Conservation (phyloP, 2,797 vertebrate species). For the Neomorphus geoffroyi region DNA sequence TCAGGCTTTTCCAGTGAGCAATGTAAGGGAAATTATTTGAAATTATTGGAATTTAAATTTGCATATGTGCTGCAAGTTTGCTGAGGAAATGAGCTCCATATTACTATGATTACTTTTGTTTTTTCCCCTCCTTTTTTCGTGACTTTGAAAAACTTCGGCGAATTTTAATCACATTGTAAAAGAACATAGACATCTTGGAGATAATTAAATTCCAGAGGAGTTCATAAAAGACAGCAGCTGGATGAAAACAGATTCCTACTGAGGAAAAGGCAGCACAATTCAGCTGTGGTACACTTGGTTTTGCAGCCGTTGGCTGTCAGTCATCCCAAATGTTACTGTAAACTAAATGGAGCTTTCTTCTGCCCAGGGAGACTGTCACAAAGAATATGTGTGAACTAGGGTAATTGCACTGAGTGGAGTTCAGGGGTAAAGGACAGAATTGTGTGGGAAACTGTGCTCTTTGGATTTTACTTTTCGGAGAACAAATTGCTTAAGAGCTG, state of each 20-base stretch:
- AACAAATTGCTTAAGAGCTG: background rate
- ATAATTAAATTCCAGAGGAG: background rate
- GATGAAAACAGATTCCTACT: background rate
- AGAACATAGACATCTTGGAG: background rate
- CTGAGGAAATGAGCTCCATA: background rate
- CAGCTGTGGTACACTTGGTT: background rate
- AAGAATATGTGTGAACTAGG: conserved; percentile 10
- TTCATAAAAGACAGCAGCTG: background rate
- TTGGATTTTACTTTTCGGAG: background rate
- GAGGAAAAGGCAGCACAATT: background rate
- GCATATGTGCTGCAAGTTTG: background rate
- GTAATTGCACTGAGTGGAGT: background rate
- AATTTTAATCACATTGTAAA: background rate
- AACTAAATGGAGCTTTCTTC: conserved; percentile 48
- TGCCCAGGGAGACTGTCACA: background rate
- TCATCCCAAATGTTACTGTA: conserved; percentile 22
- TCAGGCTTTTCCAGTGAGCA: background rate
- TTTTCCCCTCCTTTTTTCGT: background rate
- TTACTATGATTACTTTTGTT: background rate
- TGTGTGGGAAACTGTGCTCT: background rate
- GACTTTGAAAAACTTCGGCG: background rate
- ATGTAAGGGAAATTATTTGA: background rate
- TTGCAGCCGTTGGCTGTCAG: background rate
- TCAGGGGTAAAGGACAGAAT: background rate
- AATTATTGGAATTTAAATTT: background rate